These are phyloP conservation scores for Atherinosoma microstoma DNA, from an alignment of 2,797 vertebrate species.

Conservation along the genomic window DNA sequence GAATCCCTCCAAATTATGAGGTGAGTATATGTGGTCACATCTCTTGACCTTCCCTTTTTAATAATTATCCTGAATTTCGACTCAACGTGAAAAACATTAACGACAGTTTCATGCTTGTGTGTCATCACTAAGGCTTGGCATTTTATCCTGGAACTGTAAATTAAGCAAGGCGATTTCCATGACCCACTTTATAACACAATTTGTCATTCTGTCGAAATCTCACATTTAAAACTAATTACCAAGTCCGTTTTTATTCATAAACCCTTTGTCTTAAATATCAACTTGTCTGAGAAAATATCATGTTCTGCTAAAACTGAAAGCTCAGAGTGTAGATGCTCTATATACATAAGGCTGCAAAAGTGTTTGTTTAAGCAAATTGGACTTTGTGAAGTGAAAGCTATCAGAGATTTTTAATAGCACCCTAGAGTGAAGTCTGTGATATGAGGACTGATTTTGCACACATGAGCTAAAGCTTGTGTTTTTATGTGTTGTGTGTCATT, in stretches of 20 bases:
- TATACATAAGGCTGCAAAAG: conserved; percentile 64
- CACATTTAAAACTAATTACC: conserved; percentile 69
- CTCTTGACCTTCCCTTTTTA: conserved; percentile 19
- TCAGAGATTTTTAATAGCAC: conserved; percentile 45
- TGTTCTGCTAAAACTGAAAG: conserved; percentile 52
- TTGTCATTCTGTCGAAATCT: conserved; percentile 61
- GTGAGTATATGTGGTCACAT: conserved; percentile 76
- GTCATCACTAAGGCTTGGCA: conserved; percentile 25
- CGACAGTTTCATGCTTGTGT: conserved; percentile 29
- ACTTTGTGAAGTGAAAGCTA: conserved; percentile 45
- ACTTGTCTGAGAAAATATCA: conserved; percentile 57
- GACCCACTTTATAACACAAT: conserved; percentile 45
- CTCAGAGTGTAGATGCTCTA: conserved; percentile 44
- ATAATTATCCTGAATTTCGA: conserved; percentile 27
- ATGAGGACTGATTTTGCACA: conserved; percentile 9
- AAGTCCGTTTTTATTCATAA: conserved; percentile 69
- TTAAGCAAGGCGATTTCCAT: conserved; percentile 44
- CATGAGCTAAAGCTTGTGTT: neutral
- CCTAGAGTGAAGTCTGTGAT: conserved; percentile 35
- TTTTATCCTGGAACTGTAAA: conserved; percentile 31
- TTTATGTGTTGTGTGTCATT: conserved; percentile 6
- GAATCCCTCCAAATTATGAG: conserved; percentile 96
- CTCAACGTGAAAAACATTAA: conserved; percentile 19
- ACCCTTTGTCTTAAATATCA: conserved; percentile 55
- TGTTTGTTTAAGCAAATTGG: conserved; percentile 73